Base-by-base conservation (phyloP, 2,113 vertebrate genomes). In the Numenius arquata region DNA sequence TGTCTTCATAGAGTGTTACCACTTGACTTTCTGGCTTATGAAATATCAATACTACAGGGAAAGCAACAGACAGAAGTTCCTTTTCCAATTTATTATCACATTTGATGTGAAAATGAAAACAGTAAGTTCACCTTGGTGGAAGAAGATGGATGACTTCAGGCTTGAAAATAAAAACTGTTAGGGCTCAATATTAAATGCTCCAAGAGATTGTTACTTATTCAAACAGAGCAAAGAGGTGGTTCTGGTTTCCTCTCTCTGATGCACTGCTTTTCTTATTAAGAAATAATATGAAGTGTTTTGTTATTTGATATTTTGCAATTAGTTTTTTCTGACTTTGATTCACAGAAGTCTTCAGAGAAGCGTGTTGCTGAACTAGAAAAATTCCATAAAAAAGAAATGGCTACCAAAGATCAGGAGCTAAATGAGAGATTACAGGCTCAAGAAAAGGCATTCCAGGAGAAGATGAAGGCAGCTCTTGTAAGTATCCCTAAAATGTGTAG, bases 321-420 rank as follows among this genome's bases (percentile, higher is more conserved):
- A 26, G 0, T 29, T 80, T 84, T 91, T 88, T 85, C 6, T 88
- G 15, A 30, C 55, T 85, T 82, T 85, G 38, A 72, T 91, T 96
- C 91, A 79, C 93, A 99, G 99, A 99, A 99, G 90, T 99, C 99
- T 56, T 98, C 98, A 61, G 99, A 99, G 89, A 98, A 99, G 50
- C 98, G 92, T 30, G 97, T 99, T 58, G 95, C 98, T 89, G 98
- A 98, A 73, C 77, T 99, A 83, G 98, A 99, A 97, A 98, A 98
- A 76, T 76, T 95, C 67, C 99, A 99, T 93, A 95, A 96, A 85
- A 97, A 99, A 88, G 98, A 98, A 88, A 78, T 99, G 92, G 98
- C 97, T 92, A 96, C 75, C 59, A 99, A 99, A 98, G 99, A 99
- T 81, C 97, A 98, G 82, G 98, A 99, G 87, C 91, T 98, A 38